Conservation (phyloP, 2,888 invertebrate species). For the Lymantria dispar region DNA sequence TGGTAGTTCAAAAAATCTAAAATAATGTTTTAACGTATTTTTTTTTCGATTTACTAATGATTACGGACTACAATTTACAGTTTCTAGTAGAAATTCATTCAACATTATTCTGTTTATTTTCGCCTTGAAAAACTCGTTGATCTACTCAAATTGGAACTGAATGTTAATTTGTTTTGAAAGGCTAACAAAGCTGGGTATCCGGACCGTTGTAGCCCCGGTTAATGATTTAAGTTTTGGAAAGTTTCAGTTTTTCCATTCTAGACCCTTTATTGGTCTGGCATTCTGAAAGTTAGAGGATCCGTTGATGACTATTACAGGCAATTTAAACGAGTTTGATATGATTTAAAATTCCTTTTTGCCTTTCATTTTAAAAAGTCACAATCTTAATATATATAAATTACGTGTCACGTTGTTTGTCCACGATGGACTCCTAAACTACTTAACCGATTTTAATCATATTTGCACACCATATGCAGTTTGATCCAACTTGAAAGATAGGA, state of each 20-base stretch:
- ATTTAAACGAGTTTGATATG: constrained; percentile 5
- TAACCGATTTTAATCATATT: too few relatives aligned
- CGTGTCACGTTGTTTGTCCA: too few relatives aligned
- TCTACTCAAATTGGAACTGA: constrained; percentile 25
- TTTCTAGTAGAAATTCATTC: not conserved
- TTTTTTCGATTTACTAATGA: too few relatives aligned
- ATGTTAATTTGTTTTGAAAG: constrained; percentile 36
- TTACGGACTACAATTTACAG: not conserved
- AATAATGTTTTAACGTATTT: too few relatives aligned
- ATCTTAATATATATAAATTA: too few relatives aligned
- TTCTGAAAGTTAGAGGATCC: constrained; percentile 5
- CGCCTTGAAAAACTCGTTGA: not conserved
- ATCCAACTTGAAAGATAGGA: too few relatives aligned
- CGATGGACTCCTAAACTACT: too few relatives aligned
- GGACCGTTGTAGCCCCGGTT: constrained; percentile 14
- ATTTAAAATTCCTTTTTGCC: not conserved
- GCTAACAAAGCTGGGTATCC: constrained; percentile 21
- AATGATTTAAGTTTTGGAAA: constrained; percentile 32
- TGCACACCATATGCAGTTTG: too few relatives aligned
- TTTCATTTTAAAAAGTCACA: not conserved
- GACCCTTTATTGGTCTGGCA: constrained; percentile 12
- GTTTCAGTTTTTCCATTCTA: constrained; percentile 2
- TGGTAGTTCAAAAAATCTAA: too few relatives aligned
- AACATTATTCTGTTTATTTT: constrained; percentile 1
- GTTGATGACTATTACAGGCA: not conserved